These are phyloP conservation scores for Pangasius sanitwongsei DNA, from an alignment of 2,797 vertebrate species.

Conservation along the genomic window DNA sequence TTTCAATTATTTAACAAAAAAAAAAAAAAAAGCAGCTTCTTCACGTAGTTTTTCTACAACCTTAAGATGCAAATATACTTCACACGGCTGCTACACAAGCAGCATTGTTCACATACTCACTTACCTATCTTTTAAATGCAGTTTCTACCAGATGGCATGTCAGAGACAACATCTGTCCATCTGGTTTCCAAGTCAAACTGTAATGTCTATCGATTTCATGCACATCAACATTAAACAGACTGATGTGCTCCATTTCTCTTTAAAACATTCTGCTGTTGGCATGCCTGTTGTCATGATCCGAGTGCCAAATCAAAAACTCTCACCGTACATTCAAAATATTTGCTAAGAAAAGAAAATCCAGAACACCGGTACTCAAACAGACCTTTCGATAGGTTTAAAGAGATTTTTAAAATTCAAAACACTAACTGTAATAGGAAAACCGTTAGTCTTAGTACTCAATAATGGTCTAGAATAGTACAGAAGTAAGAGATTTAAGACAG, in stretches of 20 bases:
- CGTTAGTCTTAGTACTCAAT: neutral
- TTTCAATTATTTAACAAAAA: neutral
- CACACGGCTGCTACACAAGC: neutral
- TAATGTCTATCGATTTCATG: neutral
- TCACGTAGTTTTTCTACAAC: neutral
- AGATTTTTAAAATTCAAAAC: neutral
- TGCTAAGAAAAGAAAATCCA: too few species aligned
- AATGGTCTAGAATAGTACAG: neutral
- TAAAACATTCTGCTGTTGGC: neutral
- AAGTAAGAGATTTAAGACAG: neutral
- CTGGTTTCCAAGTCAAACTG: neutral
- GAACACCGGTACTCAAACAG: too few species aligned
- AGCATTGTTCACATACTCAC: neutral
- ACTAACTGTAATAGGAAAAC: neutral
- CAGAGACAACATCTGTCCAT: neutral
- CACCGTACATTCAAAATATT: too few species aligned
- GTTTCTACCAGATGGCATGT: neutral
- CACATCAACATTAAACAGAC: neutral
- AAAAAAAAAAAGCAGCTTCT: neutral
- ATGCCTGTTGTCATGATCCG: neutral
- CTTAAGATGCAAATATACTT: neutral
- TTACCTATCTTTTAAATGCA: neutral
- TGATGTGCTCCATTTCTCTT: neutral
- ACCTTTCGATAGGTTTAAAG: neutral
- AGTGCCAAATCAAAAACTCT: neutral